Base-by-base conservation (phyloP, 2,888 invertebrate species). In the Invenusta paracnida region DNA sequence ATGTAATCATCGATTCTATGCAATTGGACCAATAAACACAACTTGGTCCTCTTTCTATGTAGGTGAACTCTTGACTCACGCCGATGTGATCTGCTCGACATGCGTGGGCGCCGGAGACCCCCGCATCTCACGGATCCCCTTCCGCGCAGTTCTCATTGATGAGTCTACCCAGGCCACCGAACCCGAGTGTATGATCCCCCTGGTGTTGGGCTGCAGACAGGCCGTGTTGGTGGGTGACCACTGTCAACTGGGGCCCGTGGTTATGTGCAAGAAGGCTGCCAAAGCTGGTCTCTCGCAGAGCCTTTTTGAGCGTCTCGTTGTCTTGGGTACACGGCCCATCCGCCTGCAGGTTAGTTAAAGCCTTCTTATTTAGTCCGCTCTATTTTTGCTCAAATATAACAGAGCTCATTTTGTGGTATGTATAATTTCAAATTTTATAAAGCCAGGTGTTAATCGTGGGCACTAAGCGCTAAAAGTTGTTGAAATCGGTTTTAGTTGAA, bases 241-340 rank as follows among this genome's bases (percentile, higher is more conserved):
- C 91, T 99, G 99, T 90, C 99, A 99, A 92, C 93, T 99, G 87
- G 98, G 98, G 0, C 99, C 98, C 0, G 98, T 99, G 0, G 98
- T 99, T 0, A 98, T 98, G 97, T 98, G 98, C 93, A 98, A 98
- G 92, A 97, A 98, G 91, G 98, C 99, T 0, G 97, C 98, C 0
- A 94, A 96, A 85, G 98, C 99, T 0, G 99, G 99, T 0, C 93
- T 99, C 28, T 96, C 96, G 0, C 98, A 98, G 91, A 97, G 97
- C 84, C 93, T 99, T 87, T 99, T 99, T 91, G 99, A 99, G 91
- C 94, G 99, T 1, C 93, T 99, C 0, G 98, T 99, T 0, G 97
- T 99, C 0, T 93, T 99, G 1, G 98, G 98, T 5, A 98, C 98
- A 89, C 93, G 98, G 29, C 99, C 99, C 0, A 97, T 98, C 92